phyloP scores from a whole-genome alignment of 2,888 invertebrate genomes.

The Sabellastarte sp. region DNA sequence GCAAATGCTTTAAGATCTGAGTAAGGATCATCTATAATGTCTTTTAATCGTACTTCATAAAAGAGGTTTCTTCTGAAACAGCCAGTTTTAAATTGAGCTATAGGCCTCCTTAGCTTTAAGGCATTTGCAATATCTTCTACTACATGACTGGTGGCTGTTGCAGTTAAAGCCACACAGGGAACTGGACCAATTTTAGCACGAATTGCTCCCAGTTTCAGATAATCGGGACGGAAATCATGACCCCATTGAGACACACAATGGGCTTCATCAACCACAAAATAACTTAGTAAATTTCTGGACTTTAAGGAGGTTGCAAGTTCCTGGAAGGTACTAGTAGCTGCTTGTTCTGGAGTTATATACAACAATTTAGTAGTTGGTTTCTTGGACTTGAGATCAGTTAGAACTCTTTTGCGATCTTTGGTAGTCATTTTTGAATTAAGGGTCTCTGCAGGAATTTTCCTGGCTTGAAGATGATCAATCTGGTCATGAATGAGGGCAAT shows the following conservation, averaged over 20 bases:
- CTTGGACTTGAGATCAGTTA: conserved; percentile 70
- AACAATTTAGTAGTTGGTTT: conserved; percentile 79
- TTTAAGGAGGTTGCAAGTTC: conserved; percentile 69
- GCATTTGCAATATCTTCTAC: conserved; percentile 47
- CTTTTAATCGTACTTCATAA: conserved; percentile 84
- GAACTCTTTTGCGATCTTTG: conserved; percentile 74
- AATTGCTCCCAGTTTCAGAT: conserved; percentile 79
- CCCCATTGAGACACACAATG: conserved; percentile 92
- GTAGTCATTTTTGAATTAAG: conserved; percentile 87
- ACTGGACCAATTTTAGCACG: conserved; percentile 67
- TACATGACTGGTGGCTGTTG: conserved; percentile 74
- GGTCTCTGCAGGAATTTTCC: conserved; percentile 81
- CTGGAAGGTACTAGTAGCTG: conserved; percentile 68
- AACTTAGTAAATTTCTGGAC: conserved; percentile 77
- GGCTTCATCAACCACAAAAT: conserved; percentile 89
- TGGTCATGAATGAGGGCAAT: conserved; percentile 94
- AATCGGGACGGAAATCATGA: conserved; percentile 92
- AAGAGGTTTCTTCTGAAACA: conserved; percentile 85
- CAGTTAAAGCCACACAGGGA: conserved; percentile 88
- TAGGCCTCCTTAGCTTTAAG: conserved; percentile 65
- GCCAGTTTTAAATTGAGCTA: conserved; percentile 70
- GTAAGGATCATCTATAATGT: conserved; percentile 76
- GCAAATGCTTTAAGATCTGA: conserved; percentile 68
- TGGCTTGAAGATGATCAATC: conserved; percentile 77
- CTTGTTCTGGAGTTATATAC: conserved; percentile 97